A percentile compares a stretch with the other conserved stretches of the same genome.
These are phyloP conservation scores for Parotocinclus haroldoi DNA, from an alignment of 2,797 vertebrate genomes.

Conservation along the genomic window DNA sequence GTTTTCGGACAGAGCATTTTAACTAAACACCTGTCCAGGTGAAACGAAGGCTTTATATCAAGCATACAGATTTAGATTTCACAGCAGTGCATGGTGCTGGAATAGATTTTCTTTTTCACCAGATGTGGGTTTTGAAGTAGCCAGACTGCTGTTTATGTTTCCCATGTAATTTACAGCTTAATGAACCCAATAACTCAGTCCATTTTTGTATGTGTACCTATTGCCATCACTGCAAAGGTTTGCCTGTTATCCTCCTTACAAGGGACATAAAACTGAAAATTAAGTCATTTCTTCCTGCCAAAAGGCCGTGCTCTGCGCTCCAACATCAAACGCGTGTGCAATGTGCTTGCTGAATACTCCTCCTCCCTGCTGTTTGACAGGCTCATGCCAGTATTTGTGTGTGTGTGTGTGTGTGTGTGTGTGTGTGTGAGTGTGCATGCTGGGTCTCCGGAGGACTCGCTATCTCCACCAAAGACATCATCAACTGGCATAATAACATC, in stretches of 20 bases:
- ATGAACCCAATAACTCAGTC: conserved; percentile 20
- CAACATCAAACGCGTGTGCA: conserved; percentile 31
- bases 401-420: conserved; percentile 27
- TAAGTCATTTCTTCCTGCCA: conserved; percentile 16
- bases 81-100: background rate
- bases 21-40: conserved; percentile 21
- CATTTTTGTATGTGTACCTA: too few species aligned
- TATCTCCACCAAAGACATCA: conserved; percentile 46
- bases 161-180: conserved; percentile 9
- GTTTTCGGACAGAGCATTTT: conserved; percentile 2
- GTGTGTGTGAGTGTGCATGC: conserved; percentile 28
- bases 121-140: conserved; percentile 15
- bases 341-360: conserved; percentile 29
- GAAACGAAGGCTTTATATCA: conserved; percentile 26
- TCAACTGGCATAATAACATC: conserved; percentile 43
- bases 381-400: conserved; percentile 32
- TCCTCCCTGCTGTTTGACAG: conserved; percentile 39
- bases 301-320: conserved; percentile 14
- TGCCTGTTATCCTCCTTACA: background rate
- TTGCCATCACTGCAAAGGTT: background rate
- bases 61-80: conserved; percentile 10
- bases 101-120: conserved; percentile 2
- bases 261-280: conserved; percentile 5
- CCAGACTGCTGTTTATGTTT: conserved; percentile 9
- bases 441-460: conserved; percentile 43